Evolutionary conservation across 2,888 invertebrate genomes (phyloP), one percentile per base, ranked within the genome.

Genomic region (Pseudolycoriella hygida): DNA sequence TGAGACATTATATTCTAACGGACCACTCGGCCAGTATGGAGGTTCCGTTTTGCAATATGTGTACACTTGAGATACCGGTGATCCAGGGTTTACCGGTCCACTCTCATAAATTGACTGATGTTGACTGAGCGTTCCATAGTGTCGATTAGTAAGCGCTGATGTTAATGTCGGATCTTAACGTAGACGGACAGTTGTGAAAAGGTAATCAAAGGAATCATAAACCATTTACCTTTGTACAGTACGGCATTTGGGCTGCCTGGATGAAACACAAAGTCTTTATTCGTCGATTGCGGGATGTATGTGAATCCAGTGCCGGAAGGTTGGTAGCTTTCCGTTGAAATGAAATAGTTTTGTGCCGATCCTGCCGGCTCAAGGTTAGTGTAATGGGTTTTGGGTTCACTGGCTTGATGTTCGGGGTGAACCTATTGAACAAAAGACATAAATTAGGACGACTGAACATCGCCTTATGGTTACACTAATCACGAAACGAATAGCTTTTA

Each of bases 91-190:
- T 2, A 55, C 52, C 11, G 54, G 50, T 5, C 52, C 52, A 25
- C 54, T 51, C 18, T 64, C 65, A 45, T 60, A 54, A 12, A 60
- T 53, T 2, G 56, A 19, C 38, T 47, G 47, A 40, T 45, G 19
- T 37, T 47, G 45, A 40, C 47, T 47, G 31, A 48, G 38, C 38
- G 50, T 8, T 10, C 40, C 40, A 40, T 58, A 61, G 40, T 60
- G 55, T 17, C 56, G 54, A 32, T 47, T 54, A 2, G 64, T 56
- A 40, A 61, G 50, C 0, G 62, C 50, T 41, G 58, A 59, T n/a
- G 50, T 42, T 19, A 66, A 43, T 42, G 57, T 59, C 4, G 64
- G 60, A 56, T 66, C 66, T 14, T 56, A 56, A 50, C n/a, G n/a
- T 62, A 62, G 11, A 34, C 12, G 15, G 12, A 14, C 15, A 34